These are phyloP conservation scores for Polylopha cassiicola DNA, from an alignment of 2,888 invertebrate species.

Conservation along the genomic window DNA sequence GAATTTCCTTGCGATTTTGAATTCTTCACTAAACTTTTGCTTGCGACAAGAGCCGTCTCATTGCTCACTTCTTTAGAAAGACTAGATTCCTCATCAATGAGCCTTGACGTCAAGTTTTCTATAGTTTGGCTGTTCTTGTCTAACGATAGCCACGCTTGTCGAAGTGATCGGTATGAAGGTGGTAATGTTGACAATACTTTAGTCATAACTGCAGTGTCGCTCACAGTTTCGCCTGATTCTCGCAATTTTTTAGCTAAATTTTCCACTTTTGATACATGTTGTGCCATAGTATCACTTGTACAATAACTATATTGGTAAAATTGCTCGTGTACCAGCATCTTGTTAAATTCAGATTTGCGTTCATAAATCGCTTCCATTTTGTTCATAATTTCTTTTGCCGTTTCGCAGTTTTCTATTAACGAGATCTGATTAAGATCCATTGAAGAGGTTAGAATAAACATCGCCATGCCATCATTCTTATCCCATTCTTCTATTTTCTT, in stretches of 20 bases:
- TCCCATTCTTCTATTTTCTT: background rate
- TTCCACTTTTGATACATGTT: slow-evolving; percentile 12
- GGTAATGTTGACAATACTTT: slow-evolving; percentile 13
- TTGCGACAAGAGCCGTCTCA: slow-evolving; percentile 27
- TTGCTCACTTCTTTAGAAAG: slow-evolving; percentile 2
- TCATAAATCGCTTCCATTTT: slow-evolving; percentile 18
- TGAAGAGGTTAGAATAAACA: slow-evolving; percentile 12
- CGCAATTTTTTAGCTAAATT: slow-evolving; percentile 8
- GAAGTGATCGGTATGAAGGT: slow-evolving; percentile 6
- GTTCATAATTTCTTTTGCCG: slow-evolving; percentile 1
- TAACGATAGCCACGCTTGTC: slow-evolving; percentile 19
- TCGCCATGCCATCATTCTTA: slow-evolving; percentile 11
- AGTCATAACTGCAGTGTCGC: slow-evolving; percentile 8
- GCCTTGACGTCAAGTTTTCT: slow-evolving; percentile 12
- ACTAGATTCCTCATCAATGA: slow-evolving; percentile 17
- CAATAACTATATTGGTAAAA: slow-evolving; percentile 10
- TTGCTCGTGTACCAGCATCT: slow-evolving; percentile 16
- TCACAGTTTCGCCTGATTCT: slow-evolving; percentile 12
- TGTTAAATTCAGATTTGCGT: slow-evolving; percentile 13
- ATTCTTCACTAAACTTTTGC: slow-evolving; percentile 1
- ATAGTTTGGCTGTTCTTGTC: slow-evolving; percentile 11
- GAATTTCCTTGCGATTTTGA: background rate
- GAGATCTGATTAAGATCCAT: slow-evolving; percentile 10
- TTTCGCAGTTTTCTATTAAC: slow-evolving; percentile 11
- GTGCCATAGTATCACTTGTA: slow-evolving; percentile 8